Evolutionary conservation across 2,113 vertebrate genomes (phyloP), one percentile per base, ranked within the genome.

Genomic region (Cryptomyrus ogoouensis): DNA sequence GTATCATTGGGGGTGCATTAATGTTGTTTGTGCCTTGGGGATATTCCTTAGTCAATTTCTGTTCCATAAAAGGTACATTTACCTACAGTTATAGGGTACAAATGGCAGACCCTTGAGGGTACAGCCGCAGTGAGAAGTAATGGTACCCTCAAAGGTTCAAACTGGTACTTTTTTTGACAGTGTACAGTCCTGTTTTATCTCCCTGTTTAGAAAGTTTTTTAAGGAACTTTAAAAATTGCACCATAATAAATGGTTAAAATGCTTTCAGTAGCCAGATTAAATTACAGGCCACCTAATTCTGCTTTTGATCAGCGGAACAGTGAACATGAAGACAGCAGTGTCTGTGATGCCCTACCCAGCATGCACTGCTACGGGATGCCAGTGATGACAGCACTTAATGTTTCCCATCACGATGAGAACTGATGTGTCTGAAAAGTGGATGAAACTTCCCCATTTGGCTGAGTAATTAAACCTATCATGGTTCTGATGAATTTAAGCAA

Each of bases 401-500:
- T 47, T 46, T 88, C 44, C 88, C 17, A 42, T 70, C 17, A 9
- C 50, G 17, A 83, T 53, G 88, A 44, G 49, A 42, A 39, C n/a
- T 24, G 19, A n/a, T 74, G 70, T 35, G 62, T 7, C 21, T 74
- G 46, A 80, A 5, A 31, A 53, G 74, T 12, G 3, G 31, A 12
- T 56, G 74, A 50, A 42, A 31, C 88, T 31, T 10, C 52, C 70
- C 50, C 27, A n/a, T 53, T 21, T 13, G 4, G 12, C 31, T 42
- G 44, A 70, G 56, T 88, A 66, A 62, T 88, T 39, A 88, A 62
- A 17, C 35, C 44, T 44, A 31, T 62, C 88, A 46, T 5, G 10
- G 39, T 70, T 39, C 58, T 88, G 88, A 88, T 88, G 56, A 88
- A 88, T 66, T 88, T 56, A 50, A 88, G 88, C 49, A 87, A 50